Evolutionary conservation across 1,140 invertebrate species (phyloP).

Genomic region (Olivierus martensii): DNA sequence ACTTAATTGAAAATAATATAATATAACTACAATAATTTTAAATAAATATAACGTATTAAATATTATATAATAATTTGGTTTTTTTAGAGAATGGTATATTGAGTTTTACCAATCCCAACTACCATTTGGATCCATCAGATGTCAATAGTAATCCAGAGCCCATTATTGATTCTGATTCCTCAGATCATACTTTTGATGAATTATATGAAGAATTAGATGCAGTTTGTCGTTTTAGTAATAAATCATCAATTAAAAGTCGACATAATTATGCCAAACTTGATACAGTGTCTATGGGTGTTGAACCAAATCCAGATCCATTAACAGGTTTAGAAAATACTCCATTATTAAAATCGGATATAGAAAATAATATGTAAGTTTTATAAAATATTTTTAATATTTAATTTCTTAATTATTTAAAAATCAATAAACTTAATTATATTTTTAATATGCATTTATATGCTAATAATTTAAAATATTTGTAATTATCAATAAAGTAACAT

Average conservation of each 20-base stretch:
- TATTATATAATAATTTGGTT: conserved; percentile 17
- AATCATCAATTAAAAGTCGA: conserved; percentile 35
- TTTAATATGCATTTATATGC: too few relatives aligned
- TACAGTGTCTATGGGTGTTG: conserved; percentile 54
- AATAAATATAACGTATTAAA: too few relatives aligned
- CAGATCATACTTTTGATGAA: conserved; percentile 17
- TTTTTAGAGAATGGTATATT: conserved; percentile 68
- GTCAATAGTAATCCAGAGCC: conserved; percentile 15
- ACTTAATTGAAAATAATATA: too few relatives aligned
- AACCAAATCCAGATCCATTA: conserved; percentile 21
- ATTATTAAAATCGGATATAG: conserved; percentile 5
- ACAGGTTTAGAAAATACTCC: conserved; percentile 36
- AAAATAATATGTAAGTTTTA: conserved; percentile 15
- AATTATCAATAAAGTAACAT: too few relatives aligned
- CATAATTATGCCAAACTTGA: conserved; percentile 48
- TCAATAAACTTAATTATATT: too few relatives aligned
- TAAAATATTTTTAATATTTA: too few relatives aligned
- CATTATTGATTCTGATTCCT: too few relatives aligned
- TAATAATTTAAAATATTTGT: too few relatives aligned
- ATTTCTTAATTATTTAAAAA: too few relatives aligned
- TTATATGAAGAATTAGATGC: conserved; percentile 47
- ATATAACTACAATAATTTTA: too few relatives aligned
- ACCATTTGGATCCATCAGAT: conserved; percentile 54
- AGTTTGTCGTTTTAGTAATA: conserved; percentile 30
- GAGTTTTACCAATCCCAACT: conserved; percentile 76